Base-by-base conservation (phyloP, 1,140 invertebrate genomes). In the Bombus breviceps region DNA sequence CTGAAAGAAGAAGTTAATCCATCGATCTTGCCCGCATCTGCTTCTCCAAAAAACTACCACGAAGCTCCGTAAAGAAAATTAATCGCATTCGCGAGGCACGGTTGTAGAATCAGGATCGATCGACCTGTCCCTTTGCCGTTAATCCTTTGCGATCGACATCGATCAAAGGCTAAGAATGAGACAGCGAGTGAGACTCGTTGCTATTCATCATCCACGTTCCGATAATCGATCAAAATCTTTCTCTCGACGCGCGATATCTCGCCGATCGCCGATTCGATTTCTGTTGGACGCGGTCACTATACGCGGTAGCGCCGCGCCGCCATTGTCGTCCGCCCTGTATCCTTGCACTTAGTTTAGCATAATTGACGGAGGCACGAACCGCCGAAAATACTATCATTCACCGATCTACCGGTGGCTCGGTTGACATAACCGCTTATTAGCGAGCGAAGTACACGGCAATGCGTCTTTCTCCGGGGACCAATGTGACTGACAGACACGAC, bases 341-440 rank as follows among this genome's bases (percentile, higher is more conserved):
- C 85, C 79, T 68, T 72, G 43, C 76, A n/a, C 15, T 64, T 68
- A 34, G 79, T 74, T 81, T 84, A 82, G 43, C 76, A 83, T 90
- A 87, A 90, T 89, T 89, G 89, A 89, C 74, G 64, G 77, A 72
- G 79, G 59, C 41, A 66, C 28, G 57, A 41, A 77, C 15, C 73
- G 53, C 32, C 77, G 76, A 76, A 84, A 88, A 77, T 83, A 88
- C 85, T 90, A 90, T 90, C 87, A 83, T 85, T 74, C 76, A 10
- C 34, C 62, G 84, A 85, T 81, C 84, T 81, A 73, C 87, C 80
- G 69, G 71, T 32, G 64, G 57, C 71, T 59, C 9, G 59, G 83
- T 89, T 86, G 84, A 89, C 90, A 78, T 64, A 89, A 88, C 82
- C 74, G 88, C 86, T 88, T 89, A 89, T 89, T 89, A 91, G 77